Base-by-base conservation (phyloP, 2,888 invertebrate species). In the Tinea trinotella region DNA sequence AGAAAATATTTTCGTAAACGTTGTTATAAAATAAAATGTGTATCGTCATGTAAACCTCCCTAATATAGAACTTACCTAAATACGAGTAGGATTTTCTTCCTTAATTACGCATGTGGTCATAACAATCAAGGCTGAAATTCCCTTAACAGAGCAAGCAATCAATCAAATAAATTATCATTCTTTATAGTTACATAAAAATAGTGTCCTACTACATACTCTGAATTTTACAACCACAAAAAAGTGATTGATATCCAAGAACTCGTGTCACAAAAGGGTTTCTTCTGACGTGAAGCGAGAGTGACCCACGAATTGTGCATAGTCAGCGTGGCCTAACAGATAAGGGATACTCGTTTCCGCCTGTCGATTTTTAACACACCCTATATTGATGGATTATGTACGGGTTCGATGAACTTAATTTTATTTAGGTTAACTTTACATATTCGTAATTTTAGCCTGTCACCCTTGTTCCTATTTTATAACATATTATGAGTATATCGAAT, bases 361-460 rank as follows among this genome's bases (percentile, higher is more conserved):
- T 52, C 35, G 52, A 30, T 18, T 52, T 52, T 52, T 34, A 50
- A 52, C 30, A 34, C 34, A 52, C 52, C 34, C 34, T 15, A 24
- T 17, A 34, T 52, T 15, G 18, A 52, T 22, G 52, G 52, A 52
- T 52, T 52, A 35, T 46, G 17, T 15, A 40, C 13, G 18, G 46
- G 18, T 46, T 46, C 46, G 19, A 46, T 46, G 19, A 19, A 46
- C 19, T 46, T 46, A 19, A 4, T 9, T 46, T 46, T 46, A 15
- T 19, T 18, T 46, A 19, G 40, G 40, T 40, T 40, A 40, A 40
- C 40, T 40, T 13, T 40, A 12, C 13, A 15, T 40, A 40, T 12
- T 15, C 13, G 10, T 15, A 15, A 40, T 40, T 7, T 12, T 40
- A 30, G 5, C 6, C 30, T 5, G 5, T 7, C 6, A 10, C 10